Evolutionary conservation across 2,797 vertebrate species (phyloP), one percentile per base, ranked within the genome.

Genomic region (Sebastes reedi): DNA sequence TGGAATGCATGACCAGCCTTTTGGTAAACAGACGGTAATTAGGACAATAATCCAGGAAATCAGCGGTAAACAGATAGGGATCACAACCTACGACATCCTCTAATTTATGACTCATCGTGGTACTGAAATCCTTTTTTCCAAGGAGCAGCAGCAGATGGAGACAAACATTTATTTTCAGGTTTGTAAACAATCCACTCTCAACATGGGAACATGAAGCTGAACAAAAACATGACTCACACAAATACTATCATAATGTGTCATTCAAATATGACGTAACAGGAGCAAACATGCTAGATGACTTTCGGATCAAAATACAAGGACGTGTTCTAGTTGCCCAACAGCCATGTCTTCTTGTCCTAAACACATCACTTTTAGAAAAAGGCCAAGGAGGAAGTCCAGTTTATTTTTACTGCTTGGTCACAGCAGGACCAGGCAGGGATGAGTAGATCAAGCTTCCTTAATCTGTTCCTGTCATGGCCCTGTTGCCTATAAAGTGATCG

Each of bases 331-430:
- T 30, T 54, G 30, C 34, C 50, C 13, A 66, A 36, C 24, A 60
- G 75, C 8, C 60, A 5, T 29, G 39, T n/a, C 8, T 69, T 39
- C 9, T 69, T 39, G 55, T 74, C 30, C 77, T 22, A 79, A 70
- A 72, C 11, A 29, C 50, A 56, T 78, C 30, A 27, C 8, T 55
- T 75, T 55, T 2, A 78, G 7, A 72, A 20, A 2, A 18, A 27
- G 4, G 3, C 36, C 5, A 1, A 62, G 7, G 54, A 91, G 82
- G 77, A 93, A 79, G 67, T 81, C 10, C 16, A n/a, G 74, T 82
- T 89, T 91, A 87, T 92, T 89, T 91, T 87, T 89, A 88, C 67
- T 56, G 54, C 73, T 79, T 42, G 62, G 75, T 62, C 64, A 87
- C 18, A 29, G 42, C 22, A 29, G 42, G 25, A 46, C 20, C 59